Base-by-base conservation (phyloP, 2,113 vertebrate species). In the Cathartes aura region DNA sequence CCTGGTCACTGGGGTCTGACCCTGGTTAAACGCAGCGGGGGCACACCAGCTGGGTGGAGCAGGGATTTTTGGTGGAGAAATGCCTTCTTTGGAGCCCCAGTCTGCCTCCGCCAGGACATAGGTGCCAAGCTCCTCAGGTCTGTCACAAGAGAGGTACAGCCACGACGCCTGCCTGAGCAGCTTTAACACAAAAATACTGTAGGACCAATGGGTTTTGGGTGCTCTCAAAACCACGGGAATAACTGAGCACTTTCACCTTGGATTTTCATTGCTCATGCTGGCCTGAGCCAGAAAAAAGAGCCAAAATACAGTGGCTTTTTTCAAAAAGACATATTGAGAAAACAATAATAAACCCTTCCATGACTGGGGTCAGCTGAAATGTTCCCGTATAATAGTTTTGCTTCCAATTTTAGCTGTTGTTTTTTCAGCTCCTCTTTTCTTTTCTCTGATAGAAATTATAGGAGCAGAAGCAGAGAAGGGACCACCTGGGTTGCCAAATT, bases 401-500 rank as follows among this genome's bases (percentile, higher is more conserved):
- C 38, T 95, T 97, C 93, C 89, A 94, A 90, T 96, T 97, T 90
- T 95, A 96, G 84, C 62, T 3, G 10, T 87, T 95, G 64, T 86
- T 97, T 97, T 88, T 95, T 91, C 82, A 80, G 40, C 15, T 91
- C 45, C 50, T 84, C 64, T 87, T 94, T 93, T 87, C 81, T 95
- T 82, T 94, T 56, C 66, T 74, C 30, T 21, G 2, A 50, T 73
- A 90, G 87, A 93, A 95, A 91, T 91, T 90, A 73, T n/a, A 94
- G 87, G 66, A 95, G 85, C 85, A 93, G 82, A 82, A 86, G 85
- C 87, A 96, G 90, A 90, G 90, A 68, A 90, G 58, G 85, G 96
- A 97, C 96, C 93, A 95, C 97, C 97, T 97, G 97, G 96, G 96
- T 90, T 97, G 97, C 58, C 92, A 75, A 68, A 96, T 94, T 93